Conservation (phyloP, 2,113 vertebrate genomes). For the Dromas ardeola region DNA sequence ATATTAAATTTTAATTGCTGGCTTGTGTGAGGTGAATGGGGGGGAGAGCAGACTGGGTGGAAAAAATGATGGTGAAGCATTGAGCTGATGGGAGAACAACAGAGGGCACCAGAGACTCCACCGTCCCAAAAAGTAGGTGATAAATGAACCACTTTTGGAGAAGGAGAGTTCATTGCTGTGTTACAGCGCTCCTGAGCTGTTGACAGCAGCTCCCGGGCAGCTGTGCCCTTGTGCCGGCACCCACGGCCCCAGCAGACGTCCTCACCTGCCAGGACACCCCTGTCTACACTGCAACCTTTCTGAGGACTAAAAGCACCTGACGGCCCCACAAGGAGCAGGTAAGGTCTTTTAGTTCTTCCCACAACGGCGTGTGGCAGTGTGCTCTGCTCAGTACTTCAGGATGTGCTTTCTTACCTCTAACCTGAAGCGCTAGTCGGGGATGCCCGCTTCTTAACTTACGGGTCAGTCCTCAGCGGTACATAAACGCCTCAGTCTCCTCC, state of each 20-base stretch:
- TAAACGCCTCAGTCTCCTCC: neutral
- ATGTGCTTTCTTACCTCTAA: neutral
- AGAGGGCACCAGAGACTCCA: constrained; percentile 22
- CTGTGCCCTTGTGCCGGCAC: rapidly evolving
- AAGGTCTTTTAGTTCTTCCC: neutral
- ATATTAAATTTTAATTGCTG: neutral
- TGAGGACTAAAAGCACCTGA: neutral
- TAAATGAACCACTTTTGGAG: neutral
- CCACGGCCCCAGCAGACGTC: rapidly evolving
- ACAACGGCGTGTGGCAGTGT: rapidly evolving
- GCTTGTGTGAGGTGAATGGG: neutral
- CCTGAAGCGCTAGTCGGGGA: too few species aligned
- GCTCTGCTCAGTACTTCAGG: neutral
- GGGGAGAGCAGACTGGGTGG: rapidly evolving
- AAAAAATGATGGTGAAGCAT: neutral
- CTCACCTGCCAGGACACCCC: rapidly evolving
- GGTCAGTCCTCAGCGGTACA: neutral
- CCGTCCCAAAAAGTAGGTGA: neutral
- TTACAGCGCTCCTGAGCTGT: neutral
- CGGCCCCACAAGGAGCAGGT: neutral
- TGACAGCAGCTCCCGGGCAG: neutral
- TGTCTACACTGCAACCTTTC: rapidly evolving
- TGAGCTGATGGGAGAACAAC: neutral
- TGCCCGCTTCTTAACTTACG: rapidly evolving
- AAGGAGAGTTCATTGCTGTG: neutral